These are phyloP conservation scores for Protomyctophum bolini DNA, from an alignment of 2,113 vertebrate species.

Conservation along the genomic window DNA sequence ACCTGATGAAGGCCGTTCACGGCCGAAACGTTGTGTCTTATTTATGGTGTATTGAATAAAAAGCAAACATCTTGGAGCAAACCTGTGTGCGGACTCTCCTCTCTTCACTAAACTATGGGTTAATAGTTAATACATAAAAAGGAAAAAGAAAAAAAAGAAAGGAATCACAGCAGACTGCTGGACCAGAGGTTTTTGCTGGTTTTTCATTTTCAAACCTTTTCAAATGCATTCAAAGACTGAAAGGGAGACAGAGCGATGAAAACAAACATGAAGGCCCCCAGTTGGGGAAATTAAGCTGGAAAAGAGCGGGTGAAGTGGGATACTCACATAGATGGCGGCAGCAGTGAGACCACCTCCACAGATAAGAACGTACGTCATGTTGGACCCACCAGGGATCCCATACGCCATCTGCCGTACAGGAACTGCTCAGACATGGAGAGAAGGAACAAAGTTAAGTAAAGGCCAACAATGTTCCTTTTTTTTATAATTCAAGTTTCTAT, in stretches of 20 bases:
- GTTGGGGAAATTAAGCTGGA: not conserved
- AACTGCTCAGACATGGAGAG: slow-evolving; percentile 48
- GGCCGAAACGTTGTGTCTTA: too few relatives aligned
- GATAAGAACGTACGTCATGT: slow-evolving; percentile 81
- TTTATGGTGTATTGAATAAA: too few relatives aligned
- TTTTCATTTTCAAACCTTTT: not conserved
- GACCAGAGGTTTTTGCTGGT: too few relatives aligned
- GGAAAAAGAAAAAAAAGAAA: too few relatives aligned
- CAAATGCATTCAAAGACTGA: not conserved
- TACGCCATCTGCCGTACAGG: slow-evolving; percentile 85
- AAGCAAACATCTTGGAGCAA: too few relatives aligned
- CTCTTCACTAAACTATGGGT: too few relatives aligned
- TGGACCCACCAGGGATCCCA: slow-evolving; percentile 81
- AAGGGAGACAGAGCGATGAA: not conserved
- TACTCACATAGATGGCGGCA: slow-evolving; percentile 89
- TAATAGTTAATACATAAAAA: too few relatives aligned
- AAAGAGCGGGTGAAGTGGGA: not conserved
- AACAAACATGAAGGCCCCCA: not conserved
- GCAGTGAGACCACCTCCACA: slow-evolving; percentile 84
- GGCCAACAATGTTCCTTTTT: not conserved
- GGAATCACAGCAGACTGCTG: too few relatives aligned
- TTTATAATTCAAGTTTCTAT: too few relatives aligned
- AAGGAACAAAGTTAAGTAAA: not conserved
- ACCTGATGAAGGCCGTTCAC: too few relatives aligned
- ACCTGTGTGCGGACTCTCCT: too few relatives aligned